Evolutionary conservation across 2,113 vertebrate genomes (phyloP).

Genomic region (Hippotragus niger): DNA sequence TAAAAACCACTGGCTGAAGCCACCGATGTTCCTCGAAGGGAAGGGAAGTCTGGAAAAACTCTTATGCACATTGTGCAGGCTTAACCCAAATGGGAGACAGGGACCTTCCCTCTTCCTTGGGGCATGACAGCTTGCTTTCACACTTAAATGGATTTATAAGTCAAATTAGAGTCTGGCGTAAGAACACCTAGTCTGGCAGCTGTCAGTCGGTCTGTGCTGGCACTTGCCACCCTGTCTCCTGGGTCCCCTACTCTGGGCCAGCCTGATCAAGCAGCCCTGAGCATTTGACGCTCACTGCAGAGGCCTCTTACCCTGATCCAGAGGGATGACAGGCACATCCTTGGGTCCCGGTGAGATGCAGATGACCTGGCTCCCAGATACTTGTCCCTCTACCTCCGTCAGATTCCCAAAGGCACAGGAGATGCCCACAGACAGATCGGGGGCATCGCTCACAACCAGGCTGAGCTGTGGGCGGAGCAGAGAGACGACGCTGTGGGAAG

Average conservation of each 20-base stretch:
- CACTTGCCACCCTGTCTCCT: not conserved
- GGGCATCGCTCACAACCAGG: constrained; percentile 92
- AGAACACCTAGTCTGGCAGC: not conserved
- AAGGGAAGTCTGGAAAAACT: not conserved
- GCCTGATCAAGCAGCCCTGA: not conserved
- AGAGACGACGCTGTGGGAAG: fast-evolving
- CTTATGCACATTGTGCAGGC: too few relatives aligned
- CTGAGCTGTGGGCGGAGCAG: constrained; percentile 85
- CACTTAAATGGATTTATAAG: not conserved
- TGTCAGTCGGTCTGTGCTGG: not conserved
- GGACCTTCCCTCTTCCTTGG: not conserved
- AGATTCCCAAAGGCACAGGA: constrained; percentile 97
- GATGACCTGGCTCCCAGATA: constrained; percentile 91
- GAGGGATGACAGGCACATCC: constrained; percentile 93
- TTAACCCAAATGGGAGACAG: not conserved
- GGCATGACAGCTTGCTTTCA: not conserved
- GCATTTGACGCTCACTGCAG: not conserved
- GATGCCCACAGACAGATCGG: constrained; percentile 91
- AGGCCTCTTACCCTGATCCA: constrained; percentile 89
- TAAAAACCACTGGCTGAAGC: not conserved
- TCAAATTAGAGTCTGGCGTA: not conserved
- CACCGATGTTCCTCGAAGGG: not conserved
- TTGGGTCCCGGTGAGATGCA: constrained; percentile 92
- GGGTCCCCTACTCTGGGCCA: not conserved
- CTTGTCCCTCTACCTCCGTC: constrained; percentile 92